phyloP scores from a whole-genome alignment of 2,888 invertebrate genomes.

The Odontothrips loti region DNA sequence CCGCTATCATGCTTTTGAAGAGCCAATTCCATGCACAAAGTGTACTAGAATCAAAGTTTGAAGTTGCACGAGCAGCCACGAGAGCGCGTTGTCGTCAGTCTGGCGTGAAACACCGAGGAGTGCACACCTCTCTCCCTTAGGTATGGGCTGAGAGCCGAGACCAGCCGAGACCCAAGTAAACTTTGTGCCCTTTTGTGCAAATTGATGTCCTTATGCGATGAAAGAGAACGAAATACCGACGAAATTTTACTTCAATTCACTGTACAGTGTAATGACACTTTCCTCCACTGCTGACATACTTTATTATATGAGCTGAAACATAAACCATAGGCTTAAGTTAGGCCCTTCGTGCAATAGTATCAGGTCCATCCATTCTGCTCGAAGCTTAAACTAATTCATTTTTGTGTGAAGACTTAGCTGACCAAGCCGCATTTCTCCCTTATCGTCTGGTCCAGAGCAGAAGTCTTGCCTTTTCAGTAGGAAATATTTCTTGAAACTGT shows the following conservation, averaged over 20 bases:
- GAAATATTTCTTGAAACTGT: not conserved
- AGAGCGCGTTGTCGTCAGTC: conserved; percentile 10
- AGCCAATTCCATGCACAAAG: not conserved
- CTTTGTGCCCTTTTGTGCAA: not conserved
- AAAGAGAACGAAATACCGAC: not conserved
- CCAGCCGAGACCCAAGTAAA: not conserved
- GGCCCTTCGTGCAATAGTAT: not conserved
- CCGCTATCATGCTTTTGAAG: too few species aligned
- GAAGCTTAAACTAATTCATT: not conserved
- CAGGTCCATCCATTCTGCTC: conserved; percentile 1
- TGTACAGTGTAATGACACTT: not conserved
- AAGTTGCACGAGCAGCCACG: not conserved
- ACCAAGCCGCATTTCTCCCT: too few species aligned
- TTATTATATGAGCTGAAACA: conserved; percentile 15
- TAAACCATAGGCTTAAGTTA: conserved; percentile 25
- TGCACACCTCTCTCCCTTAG: conserved; percentile 18
- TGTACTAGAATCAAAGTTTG: not conserved
- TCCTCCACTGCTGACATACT: not conserved
- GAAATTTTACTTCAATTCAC: not conserved
- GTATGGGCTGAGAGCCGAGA: not conserved
- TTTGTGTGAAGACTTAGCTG: too few species aligned
- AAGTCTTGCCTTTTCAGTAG: not conserved
- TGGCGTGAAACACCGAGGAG: conserved; percentile 5
- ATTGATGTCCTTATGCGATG: not conserved
- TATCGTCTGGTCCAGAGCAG: too few species aligned